phyloP scores from a whole-genome alignment of 2,888 invertebrate species.

The Podabrus alpinus region DNA sequence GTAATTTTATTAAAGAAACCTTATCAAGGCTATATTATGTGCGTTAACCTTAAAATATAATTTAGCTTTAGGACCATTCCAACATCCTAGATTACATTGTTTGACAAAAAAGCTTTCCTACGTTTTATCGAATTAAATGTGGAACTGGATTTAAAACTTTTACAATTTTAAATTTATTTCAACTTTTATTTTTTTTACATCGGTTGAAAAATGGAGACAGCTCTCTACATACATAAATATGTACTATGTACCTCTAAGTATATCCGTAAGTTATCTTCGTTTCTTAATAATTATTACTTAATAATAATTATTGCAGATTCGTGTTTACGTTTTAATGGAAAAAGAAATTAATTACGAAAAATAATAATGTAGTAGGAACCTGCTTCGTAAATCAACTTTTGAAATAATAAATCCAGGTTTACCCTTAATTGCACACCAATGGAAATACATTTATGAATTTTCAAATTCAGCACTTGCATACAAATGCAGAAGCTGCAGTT shows the following conservation, averaged over 20 bases:
- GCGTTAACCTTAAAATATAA: not conserved
- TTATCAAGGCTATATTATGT: not conserved
- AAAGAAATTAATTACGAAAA: not conserved
- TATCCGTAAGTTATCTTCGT: not conserved
- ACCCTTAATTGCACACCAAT: not conserved
- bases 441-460: constrained; percentile 3
- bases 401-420: not conserved
- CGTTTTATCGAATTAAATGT: not conserved
- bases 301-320: no score
- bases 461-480: constrained; percentile 16
- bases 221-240: no score
- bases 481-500: constrained; percentile 22
- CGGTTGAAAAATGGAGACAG: no score
- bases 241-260: no score
- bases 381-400: not conserved
- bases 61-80: not conserved
- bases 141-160: not conserved
- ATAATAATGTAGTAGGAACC: not conserved
- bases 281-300: not conserved
- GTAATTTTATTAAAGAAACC: constrained; percentile 16
- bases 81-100: not conserved
- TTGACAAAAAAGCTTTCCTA: not conserved
- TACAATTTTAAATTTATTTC: not conserved
- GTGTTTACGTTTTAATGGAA: not conserved
- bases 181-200: not conserved